Evolutionary conservation across 2,113 vertebrate species (phyloP), one percentile per base, ranked within the genome.

Genomic region (Protobothrops mucrosquamatus): DNA sequence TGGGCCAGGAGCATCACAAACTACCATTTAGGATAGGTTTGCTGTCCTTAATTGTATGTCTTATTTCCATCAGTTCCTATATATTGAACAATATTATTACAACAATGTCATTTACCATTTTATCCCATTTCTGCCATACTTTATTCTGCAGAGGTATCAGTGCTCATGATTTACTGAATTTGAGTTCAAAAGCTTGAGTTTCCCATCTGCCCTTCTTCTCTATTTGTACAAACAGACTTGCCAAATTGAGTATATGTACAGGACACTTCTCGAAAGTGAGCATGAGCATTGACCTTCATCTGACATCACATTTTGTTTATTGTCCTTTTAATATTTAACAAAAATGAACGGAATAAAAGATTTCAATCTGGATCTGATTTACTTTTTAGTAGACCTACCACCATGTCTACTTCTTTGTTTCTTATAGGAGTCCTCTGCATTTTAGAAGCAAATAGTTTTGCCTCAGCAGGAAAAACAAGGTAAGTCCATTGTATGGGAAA

Each of bases 251-350:
- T 7, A 52, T 51, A 93, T 2, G 74, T 81, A 64, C 69, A 92
- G 97, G 95, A 96, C 96, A 23, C 22, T 95, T 94, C 95, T 85
- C 6, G 1, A 91, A 94, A 93, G 89, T 4, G 81, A 52, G 85
- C 64, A 90, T 74, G 92, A 90, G 20, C 46, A 87, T 54, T n/a
- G 6, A 86, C 34, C 6, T 14, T 34, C 93, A 61, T 91, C 74
- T 92, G 95, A 56, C 85, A 95, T 18, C 48, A 7, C 74, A 51
- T 57, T 96, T 92, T 96, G 64, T 97, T 94, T 95, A 91, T 51
- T 92, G 74, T 92, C 29, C 92, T 95, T 91, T 91, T 97, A 95
- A 96, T 97, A 94, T 96, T 93, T 93, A 95, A 96, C 94, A 92
- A 91, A 96, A 59, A 64, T 24, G 88, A 93, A 22, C 43, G 88